A percentile compares a stretch with the other conserved stretches of the same genome.
These are phyloP conservation scores for Teleopsis dalmanni DNA, from an alignment of 1,140 invertebrate genomes.

Conservation along the genomic window DNA sequence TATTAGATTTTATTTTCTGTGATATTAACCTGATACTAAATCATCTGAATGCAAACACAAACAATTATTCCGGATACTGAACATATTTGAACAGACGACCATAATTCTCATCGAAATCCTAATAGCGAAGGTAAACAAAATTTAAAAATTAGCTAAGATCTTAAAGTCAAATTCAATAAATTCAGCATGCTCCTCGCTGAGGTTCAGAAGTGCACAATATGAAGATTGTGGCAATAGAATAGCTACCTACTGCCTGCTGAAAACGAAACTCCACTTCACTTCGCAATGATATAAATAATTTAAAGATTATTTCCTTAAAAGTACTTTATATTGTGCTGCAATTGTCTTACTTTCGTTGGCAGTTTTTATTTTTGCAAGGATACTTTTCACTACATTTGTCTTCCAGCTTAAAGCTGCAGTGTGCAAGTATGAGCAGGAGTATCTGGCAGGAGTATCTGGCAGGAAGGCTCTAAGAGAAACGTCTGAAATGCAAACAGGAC, in stretches of 20 bases:
- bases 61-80: no score
- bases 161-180: neutral
- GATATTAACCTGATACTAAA: no score
- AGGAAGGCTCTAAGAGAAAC: neutral
- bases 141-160: neutral
- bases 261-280: neutral
- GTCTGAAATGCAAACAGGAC: no score
- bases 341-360: neutral
- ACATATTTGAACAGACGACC: no score
- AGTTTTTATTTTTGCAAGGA: neutral
- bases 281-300: constrained; percentile 1
- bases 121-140: neutral
- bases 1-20: no score
- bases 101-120: no score
- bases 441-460: neutral
- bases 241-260: neutral
- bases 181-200: neutral
- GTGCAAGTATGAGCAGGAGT: neutral
- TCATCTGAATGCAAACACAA: no score
- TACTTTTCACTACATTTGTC: neutral
- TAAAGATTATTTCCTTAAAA: constrained; percentile 7
- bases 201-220: neutral
- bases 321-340: neutral
- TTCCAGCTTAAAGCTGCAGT: neutral
- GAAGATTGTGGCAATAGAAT: neutral